Base-by-base conservation (phyloP, 2,888 invertebrate genomes). In the Caenorhabditis sp. region DNA sequence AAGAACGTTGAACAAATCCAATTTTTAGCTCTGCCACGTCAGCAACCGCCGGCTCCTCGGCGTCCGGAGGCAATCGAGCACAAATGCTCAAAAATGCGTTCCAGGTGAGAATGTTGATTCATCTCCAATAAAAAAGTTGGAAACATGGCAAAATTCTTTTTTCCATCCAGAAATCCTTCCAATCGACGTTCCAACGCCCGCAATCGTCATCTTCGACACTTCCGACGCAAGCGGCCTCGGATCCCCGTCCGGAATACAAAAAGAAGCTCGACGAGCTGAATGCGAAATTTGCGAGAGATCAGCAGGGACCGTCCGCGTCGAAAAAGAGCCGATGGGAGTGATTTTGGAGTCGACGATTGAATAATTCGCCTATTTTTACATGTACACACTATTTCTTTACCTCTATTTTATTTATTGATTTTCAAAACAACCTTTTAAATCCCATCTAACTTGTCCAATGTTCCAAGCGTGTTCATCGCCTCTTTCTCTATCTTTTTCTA, bases 181-280 rank as follows among this genome's bases (percentile, higher is more conserved):
- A 76, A 45, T 66, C 78, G n/a, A 77, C 76, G 9, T 81, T 81
- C 43, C 77, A 79, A 62, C 55, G 52, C 2, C 72, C 81, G 24
- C 35, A 48, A 22, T 41, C 55, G 9, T 70, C 50, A 15, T 43
- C 76, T 1, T 77, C 78, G 1, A 63, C 46, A 43, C 61, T 75
- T 35, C 76, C 66, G 22, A 13, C 43, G 15, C 58, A 56, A 30
- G 71, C 58, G 20, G 80, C 81, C 2, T 81, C 81, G 1, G 85
- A 85, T 74, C 85, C 85, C 11, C 72, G 85, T 17, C 85, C 85
- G n/a, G 85, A 85, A 59, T 85, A 83, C 83, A 85, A 83, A 56
- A 79, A 68, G 63, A 83, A 81, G 48, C 45, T 83, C 13, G 85
- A 85, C 50, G 83, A 83, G 48, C 27, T 82, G 48, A 82, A 81